Conservation (phyloP, 2,113 vertebrate species). For the Trematocara unimaculatum region DNA sequence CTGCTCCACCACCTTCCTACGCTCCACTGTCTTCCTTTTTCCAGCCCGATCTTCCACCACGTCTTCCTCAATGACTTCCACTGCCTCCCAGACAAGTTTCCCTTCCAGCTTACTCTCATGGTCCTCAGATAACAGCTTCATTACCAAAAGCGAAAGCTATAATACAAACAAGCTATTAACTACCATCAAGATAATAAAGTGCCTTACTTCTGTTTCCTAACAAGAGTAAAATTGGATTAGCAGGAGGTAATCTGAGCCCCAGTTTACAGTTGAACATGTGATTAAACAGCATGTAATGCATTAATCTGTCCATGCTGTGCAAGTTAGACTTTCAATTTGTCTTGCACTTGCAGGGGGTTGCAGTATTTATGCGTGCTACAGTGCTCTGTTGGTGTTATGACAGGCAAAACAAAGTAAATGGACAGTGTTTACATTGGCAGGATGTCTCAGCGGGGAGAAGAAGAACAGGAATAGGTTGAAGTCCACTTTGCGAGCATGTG, state of each 20-base stretch:
- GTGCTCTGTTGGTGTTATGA: background rate
- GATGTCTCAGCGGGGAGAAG: background rate
- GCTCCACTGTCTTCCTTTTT: background rate
- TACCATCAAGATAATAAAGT: background rate
- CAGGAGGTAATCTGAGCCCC: background rate
- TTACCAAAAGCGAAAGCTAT: background rate
- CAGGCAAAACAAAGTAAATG: background rate
- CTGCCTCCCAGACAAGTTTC: background rate
- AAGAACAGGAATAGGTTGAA: background rate
- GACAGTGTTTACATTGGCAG: background rate
- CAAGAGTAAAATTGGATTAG: background rate
- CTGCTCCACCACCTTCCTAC: background rate
- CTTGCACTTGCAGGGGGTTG: background rate
- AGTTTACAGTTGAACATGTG: slow-evolving; percentile 17
- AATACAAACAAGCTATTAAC: background rate
- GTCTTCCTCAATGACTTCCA: background rate
- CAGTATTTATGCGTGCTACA: background rate
- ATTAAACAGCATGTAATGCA: background rate
- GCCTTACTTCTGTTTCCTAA: background rate
- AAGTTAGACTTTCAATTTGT: background rate
- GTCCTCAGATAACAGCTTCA: background rate
- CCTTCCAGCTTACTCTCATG: background rate
- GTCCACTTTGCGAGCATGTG: background rate
- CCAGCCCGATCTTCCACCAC: background rate
- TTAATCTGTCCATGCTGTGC: background rate